Evolutionary conservation across 2,888 invertebrate species (phyloP), one percentile per base, ranked within the genome.

Genomic region (Nebria brevicollis): DNA sequence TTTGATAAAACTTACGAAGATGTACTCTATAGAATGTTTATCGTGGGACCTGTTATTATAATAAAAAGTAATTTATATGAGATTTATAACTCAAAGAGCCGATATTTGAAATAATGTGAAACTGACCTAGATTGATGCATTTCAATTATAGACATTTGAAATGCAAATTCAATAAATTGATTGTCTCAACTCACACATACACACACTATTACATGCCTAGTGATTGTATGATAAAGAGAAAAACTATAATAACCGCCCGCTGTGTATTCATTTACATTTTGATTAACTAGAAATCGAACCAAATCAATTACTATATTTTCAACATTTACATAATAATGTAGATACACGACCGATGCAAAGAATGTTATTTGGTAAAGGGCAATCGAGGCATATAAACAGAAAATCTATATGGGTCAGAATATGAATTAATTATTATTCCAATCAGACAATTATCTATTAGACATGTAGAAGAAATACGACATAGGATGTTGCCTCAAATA

Each of bases 261-360:
- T 68, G 41, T 68, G 68, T 68, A 66, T 68, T 77, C 34, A 77
- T 77, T 77, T 77, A 68, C 77, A 77, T 77, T 77, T 77, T 77
- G 77, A 77, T 77, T 77, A 77, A 77, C 77, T 42, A 77, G 77
- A 77, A 66, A 77, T 68, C 77, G 42, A 77, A 41, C 77, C 34
- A 66, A 68, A 64, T 68, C 68, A 68, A 77, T 77, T 66, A 66
- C 42, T 68, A 68, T 68, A 66, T 68, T 54, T 54, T 54, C 54
- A 54, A 54, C 54, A 54, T 54, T 54, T 54, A 54, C 54, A 54
- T 66, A 78, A 78, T 78, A 72, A 72, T 42, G 66, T 78, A 72
- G 70, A 73, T 72, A 65, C 72, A 78, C 66, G 66, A 26, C 70
- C 72, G 54, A 3, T 54, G 34, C 65, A 65, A 34, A 73, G 66